phyloP scores from a whole-genome alignment of 2,797 vertebrate genomes.

The Helostoma temminkii region DNA sequence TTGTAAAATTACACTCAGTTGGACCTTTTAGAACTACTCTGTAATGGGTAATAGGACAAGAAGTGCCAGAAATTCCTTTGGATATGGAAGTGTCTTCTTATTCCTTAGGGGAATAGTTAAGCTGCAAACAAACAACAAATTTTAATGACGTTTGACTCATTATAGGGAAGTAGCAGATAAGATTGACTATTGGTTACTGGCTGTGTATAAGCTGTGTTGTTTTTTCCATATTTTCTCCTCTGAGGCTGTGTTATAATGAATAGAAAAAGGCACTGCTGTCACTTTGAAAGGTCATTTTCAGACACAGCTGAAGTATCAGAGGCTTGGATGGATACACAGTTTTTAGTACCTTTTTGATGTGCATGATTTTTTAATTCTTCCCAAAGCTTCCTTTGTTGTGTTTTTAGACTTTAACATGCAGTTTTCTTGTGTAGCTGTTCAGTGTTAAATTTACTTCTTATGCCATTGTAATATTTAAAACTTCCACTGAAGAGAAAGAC shows the following conservation, averaged over 20 bases:
- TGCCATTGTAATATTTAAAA: too few relatives aligned
- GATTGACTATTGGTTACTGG: conserved; percentile 28
- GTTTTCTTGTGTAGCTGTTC: neutral
- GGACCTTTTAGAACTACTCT: too few relatives aligned
- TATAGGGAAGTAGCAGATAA: conserved; percentile 25
- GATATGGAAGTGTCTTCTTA: conserved; percentile 2
- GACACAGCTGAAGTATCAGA: conserved; percentile 32
- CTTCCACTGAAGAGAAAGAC: too few relatives aligned
- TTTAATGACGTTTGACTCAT: conserved; percentile 44
- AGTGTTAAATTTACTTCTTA: too few relatives aligned
- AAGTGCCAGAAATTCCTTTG: neutral
- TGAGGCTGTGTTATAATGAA: conserved; percentile 34
- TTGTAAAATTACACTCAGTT: neutral
- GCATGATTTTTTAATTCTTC: neutral
- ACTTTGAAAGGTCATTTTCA: conserved; percentile 51
- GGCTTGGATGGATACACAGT: conserved; percentile 30
- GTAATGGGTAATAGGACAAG: too few relatives aligned
- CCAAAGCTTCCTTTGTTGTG: neutral
- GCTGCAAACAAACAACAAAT: conserved; percentile 2
- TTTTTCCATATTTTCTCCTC: conserved; percentile 5
- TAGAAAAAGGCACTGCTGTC: conserved; percentile 28
- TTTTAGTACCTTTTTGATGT: conserved; percentile 9
- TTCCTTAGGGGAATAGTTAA: conserved; percentile 34
- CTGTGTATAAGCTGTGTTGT: conserved; percentile 36
- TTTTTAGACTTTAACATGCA: neutral